Conservation (phyloP, 1,140 invertebrate genomes). For the Drosophila sp. region DNA sequence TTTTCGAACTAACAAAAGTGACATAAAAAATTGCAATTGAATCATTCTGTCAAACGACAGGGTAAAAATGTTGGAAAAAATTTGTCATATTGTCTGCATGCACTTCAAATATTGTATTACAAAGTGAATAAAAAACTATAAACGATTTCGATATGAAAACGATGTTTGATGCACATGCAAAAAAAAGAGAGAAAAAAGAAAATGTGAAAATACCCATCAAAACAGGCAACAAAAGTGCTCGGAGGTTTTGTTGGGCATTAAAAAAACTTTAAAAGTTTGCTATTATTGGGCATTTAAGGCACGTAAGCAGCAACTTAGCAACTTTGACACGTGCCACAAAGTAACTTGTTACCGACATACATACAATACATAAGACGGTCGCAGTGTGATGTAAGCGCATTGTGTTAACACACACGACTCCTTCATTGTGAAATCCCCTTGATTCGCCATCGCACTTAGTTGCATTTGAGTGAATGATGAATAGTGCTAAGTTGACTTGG, state of each 20-base stretch:
- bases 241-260: too few species aligned
- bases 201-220: neutral
- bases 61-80: neutral
- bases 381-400: slow-evolving; percentile 9
- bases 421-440: neutral
- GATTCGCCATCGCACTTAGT: neutral
- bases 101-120: neutral
- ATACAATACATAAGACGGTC: neutral
- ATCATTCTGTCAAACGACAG: neutral
- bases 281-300: slow-evolving; percentile 3
- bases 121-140: neutral
- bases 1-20: too few species aligned
- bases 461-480: neutral
- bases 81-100: neutral
- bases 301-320: slow-evolving; percentile 8
- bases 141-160: neutral
- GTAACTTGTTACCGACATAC: neutral
- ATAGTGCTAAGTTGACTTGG: neutral
- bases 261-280: slow-evolving; percentile 4
- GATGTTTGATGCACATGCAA: neutral
- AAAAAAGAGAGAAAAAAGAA: neutral
- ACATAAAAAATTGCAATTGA: neutral
- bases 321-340: slow-evolving; percentile 7
- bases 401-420: slow-evolving; percentile 4
- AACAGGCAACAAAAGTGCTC: neutral